These are phyloP conservation scores for Sturnus vulgaris DNA, from an alignment of 2,113 vertebrate genomes.

Conservation along the genomic window DNA sequence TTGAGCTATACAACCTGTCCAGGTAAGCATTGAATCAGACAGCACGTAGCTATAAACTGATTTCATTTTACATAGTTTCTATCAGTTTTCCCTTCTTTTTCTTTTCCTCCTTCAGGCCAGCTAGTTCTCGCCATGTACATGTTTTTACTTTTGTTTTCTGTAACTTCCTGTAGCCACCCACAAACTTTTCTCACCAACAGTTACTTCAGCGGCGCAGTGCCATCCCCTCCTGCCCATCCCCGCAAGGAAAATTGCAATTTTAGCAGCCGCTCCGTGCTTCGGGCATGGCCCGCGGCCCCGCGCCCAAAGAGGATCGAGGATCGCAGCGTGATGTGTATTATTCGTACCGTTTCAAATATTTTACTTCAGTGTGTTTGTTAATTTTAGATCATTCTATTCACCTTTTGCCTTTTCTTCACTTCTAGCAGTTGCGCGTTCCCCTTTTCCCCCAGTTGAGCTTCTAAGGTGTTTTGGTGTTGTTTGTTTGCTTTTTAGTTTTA, in stretches of 20 bases:
- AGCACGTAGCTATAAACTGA: neutral
- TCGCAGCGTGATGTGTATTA: accelerated
- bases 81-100: neutral
- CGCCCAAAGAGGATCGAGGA: accelerated
- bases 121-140: neutral
- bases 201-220: neutral
- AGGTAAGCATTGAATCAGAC: neutral
- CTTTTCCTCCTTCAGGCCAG: neutral
- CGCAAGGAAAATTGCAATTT: neutral
- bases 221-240: neutral
- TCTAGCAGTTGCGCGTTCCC: neutral
- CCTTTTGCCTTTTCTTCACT: neutral
- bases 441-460: neutral
- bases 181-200: neutral
- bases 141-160: neutral
- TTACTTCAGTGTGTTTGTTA: neutral
- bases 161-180: neutral
- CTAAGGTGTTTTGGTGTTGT: neutral
- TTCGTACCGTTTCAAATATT: neutral
- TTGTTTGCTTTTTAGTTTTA: neutral
- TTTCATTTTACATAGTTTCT: neutral
- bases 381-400: neutral
- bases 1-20: neutral
- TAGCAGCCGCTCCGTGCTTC: neutral
- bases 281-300: accelerated